Base-by-base conservation (phyloP, 1,140 invertebrate genomes). In the Danaus melanippus region DNA sequence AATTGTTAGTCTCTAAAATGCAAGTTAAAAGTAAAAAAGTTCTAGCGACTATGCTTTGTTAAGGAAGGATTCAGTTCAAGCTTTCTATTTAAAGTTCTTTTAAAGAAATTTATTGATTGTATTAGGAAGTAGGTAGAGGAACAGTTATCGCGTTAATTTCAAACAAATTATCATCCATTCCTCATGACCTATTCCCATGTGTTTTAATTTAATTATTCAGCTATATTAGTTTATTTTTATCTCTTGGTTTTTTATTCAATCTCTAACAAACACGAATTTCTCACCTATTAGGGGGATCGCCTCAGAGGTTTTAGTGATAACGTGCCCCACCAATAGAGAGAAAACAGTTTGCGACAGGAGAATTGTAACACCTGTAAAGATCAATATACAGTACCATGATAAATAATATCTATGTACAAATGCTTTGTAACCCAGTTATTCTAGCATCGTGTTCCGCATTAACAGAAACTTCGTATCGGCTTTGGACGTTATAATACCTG, bases 331-430 rank as follows among this genome's bases (percentile, higher is more conserved):
- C 92, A 99, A 93, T 89, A 99, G 92, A 89, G 98, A 97, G 92
- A 99, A 99, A 89, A 99, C 97, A 90, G 97, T 98, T 92, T 99
- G 93, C 82, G 97, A 98, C 89, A 99, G 95, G 88, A 99, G 94
- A 90, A 99, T 98, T 89, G 97, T 99, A 86, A 99, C 96, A 93
- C 96, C 97, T 98, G 95, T 76, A 95, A 94, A 91, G 91, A 89
- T 79, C 64, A 85, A 82, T 75, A 83, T 75, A 71, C 67, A 65
- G 71, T 74, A 71, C 80, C 78, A 76, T 81, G 66, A 74, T 69
- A 79, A 76, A 62, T 54, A 79, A 75, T 66, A 64, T 54, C 59
- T 71, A 63, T 59, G 62, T 65, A 75, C 69, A 71, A 72, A 21
- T 53, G 40, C 47, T 49, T 50, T 52, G 55, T 49, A 67, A 69